Evolutionary conservation across 2,113 vertebrate species (phyloP).

Genomic region (Upupa epops): DNA sequence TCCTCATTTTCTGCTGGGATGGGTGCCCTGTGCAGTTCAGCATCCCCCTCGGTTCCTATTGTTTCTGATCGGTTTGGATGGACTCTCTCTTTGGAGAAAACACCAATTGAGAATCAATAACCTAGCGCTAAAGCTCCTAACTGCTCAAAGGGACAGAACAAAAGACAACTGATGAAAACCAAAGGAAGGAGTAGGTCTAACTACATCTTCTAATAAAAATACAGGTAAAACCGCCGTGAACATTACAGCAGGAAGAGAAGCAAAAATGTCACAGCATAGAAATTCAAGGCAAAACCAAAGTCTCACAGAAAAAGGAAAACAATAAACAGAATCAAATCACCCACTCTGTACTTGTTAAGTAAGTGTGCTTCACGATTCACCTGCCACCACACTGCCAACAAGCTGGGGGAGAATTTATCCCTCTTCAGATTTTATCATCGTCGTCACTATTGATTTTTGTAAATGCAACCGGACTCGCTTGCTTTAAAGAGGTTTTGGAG

Average conservation of each 20-base stretch:
- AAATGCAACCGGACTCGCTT: slow-evolving; percentile 75
- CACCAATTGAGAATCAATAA: slow-evolving; percentile 11
- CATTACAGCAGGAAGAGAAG: slow-evolving; percentile 49
- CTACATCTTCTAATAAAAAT: slow-evolving; percentile 15
- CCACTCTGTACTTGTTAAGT: background rate
- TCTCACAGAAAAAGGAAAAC: slow-evolving; percentile 16
- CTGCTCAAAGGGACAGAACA: slow-evolving; percentile 31
- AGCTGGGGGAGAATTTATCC: background rate
- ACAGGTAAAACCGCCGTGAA: slow-evolving; percentile 19
- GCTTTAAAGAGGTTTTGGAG: slow-evolving; percentile 85
- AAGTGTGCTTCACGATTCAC: slow-evolving; percentile 50
- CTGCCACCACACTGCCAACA: background rate
- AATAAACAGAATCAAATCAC: background rate
- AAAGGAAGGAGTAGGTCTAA: slow-evolving; percentile 26
- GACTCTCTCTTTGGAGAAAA: background rate
- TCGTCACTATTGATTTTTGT: slow-evolving; percentile 74
- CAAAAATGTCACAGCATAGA: background rate
- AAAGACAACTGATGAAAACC: slow-evolving; percentile 19
- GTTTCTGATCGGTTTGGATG: background rate
- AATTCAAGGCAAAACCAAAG: slow-evolving; percentile 28
- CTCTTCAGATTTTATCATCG: slow-evolving; percentile 68
- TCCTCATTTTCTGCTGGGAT: background rate
- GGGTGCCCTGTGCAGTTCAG: background rate
- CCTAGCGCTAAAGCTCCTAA: background rate
- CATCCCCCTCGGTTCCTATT: background rate